phyloP scores from a whole-genome alignment of 2,113 vertebrate species.

The Passer domesticus region DNA sequence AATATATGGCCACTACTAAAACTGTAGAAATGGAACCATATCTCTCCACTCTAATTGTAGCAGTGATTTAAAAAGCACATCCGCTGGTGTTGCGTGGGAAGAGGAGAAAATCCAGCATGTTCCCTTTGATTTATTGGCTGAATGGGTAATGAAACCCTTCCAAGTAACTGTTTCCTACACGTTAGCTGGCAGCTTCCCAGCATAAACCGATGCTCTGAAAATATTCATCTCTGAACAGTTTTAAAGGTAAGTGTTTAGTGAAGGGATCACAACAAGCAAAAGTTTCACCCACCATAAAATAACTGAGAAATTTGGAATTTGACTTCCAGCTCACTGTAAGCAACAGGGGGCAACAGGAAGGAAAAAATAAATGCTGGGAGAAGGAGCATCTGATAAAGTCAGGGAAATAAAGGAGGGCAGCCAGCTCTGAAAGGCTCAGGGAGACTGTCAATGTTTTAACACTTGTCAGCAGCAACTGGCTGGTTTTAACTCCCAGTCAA shows the following conservation, averaged over 20 bases:
- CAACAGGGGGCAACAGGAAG: not conserved
- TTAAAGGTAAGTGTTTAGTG: not conserved
- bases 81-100: not conserved
- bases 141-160: not conserved
- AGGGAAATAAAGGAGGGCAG: not conserved
- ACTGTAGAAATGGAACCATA: not conserved
- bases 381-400: not conserved
- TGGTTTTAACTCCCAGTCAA: not conserved
- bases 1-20: not conserved
- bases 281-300: not conserved
- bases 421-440: not conserved
- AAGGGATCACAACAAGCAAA: not conserved
- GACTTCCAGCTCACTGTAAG: not conserved
- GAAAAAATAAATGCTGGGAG: not conserved
- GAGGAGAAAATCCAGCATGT: not conserved
- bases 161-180: not conserved
- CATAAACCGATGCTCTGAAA: not conserved
- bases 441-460: not conserved
- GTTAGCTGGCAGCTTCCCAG: not conserved
- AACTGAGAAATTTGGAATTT: not conserved
- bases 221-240: not conserved
- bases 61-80: conserved; percentile 12
- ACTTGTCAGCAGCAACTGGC: not conserved
- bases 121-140: conserved; percentile 17
- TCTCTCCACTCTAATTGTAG: not conserved